phyloP scores from a whole-genome alignment of 2,113 vertebrate genomes.

The Anoplopoma fimbria region DNA sequence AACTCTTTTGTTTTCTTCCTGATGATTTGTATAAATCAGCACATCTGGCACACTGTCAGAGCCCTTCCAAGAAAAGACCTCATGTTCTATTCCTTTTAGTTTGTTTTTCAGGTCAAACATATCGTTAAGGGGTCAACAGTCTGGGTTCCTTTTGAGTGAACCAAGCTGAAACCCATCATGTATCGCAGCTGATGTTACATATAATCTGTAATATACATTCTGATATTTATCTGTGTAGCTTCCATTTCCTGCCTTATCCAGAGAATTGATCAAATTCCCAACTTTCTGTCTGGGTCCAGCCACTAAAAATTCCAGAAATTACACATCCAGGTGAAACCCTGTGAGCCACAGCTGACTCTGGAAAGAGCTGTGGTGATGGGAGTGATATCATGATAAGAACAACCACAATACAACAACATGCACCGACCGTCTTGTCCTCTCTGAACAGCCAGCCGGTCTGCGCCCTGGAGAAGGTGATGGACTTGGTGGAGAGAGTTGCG shows the following conservation, averaged over 20 bases:
- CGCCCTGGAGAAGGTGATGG: slow-evolving; percentile 95
- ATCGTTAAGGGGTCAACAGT: neutral
- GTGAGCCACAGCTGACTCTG: neutral
- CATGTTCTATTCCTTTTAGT: neutral
- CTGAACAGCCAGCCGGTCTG: slow-evolving; percentile 98
- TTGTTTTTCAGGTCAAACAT: neutral
- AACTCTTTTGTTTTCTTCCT: neutral
- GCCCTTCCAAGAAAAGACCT: neutral
- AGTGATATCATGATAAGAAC: neutral
- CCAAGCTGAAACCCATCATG: neutral
- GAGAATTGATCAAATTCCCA: slow-evolving; percentile 11
- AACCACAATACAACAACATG: neutral
- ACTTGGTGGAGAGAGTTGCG: slow-evolving; percentile 98
- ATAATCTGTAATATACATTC: neutral
- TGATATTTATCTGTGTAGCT: neutral
- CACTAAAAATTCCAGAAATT: slow-evolving; percentile 16
- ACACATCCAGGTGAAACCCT: neutral
- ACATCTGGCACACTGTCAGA: neutral
- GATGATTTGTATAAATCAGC: neutral
- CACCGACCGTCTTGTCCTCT: slow-evolving; percentile 96
- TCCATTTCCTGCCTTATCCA: slow-evolving; percentile 16
- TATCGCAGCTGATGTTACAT: neutral
- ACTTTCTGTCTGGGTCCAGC: slow-evolving; percentile 16
- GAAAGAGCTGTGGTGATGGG: neutral
- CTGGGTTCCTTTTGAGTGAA: neutral